Conservation (phyloP, 2,113 vertebrate genomes). For the Thryonomys swinderianus region DNA sequence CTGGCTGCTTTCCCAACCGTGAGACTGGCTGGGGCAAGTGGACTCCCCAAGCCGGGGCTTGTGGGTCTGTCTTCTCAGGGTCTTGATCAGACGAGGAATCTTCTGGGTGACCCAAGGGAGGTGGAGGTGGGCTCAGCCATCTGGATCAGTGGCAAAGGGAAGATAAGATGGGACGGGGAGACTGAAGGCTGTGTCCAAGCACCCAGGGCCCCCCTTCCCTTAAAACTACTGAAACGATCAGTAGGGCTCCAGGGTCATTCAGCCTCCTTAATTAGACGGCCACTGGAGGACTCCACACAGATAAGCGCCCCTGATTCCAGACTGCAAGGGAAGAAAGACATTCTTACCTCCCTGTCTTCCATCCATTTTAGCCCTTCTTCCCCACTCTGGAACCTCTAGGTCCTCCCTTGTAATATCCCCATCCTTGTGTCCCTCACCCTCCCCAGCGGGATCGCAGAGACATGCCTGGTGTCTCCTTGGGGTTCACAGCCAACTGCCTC, state of each 20-base stretch:
- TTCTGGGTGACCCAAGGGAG: constrained; percentile 13
- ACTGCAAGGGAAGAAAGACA: not conserved
- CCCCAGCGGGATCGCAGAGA: not conserved
- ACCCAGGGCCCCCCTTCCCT: not conserved
- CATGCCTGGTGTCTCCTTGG: not conserved
- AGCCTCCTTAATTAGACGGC: not conserved
- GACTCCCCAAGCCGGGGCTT: not conserved
- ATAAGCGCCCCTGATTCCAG: not conserved
- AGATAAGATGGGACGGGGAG: not conserved
- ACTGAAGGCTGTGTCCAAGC: not conserved
- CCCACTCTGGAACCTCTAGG: not conserved
- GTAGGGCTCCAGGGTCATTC: not conserved
- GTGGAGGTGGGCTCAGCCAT: constrained; percentile 24
- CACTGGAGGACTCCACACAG: not conserved
- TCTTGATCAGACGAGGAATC: constrained; percentile 18
- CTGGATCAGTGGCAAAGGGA: constrained; percentile 65
- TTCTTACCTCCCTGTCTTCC: constrained; percentile 5
- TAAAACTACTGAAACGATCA: not conserved
- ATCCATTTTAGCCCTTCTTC: not conserved
- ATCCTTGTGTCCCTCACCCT: constrained; percentile 44
- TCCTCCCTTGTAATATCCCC: constrained; percentile 57
- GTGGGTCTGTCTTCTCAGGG: constrained; percentile 19
- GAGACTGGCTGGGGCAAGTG: too few relatives aligned
- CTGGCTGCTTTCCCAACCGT: constrained; percentile 33
- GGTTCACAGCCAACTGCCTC: not conserved